Conservation (phyloP, 2,113 vertebrate genomes). For the Calypte anna region DNA sequence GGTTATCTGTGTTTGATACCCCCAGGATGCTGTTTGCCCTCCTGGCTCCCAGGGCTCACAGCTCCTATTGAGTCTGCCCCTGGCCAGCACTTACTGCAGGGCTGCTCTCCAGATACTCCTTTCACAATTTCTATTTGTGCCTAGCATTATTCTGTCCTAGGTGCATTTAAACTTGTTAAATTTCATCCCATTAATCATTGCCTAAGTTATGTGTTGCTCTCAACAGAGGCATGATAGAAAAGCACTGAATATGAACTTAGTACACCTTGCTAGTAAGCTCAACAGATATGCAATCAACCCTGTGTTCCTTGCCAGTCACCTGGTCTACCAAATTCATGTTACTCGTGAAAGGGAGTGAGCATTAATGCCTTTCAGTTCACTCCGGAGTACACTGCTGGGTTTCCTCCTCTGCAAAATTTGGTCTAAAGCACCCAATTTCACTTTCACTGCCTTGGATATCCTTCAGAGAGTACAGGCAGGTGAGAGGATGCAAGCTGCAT, state of each 20-base stretch:
- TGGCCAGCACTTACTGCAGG: neutral
- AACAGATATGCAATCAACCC: neutral
- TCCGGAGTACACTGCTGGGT: neutral
- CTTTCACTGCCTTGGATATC: neutral
- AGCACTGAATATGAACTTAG: neutral
- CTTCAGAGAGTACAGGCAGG: neutral
- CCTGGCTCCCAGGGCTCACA: neutral
- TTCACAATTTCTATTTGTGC: neutral
- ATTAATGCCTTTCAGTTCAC: neutral
- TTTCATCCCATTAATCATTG: neutral
- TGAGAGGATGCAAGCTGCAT: neutral
- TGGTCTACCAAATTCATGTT: neutral
- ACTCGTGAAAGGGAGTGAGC: neutral
- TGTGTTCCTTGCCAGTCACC: neutral
- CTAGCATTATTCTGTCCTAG: rapidly evolving
- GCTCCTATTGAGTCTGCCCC: too few relatives aligned
- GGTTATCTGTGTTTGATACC: neutral
- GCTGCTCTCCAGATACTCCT: neutral
- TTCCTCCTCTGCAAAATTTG: neutral
- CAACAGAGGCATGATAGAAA: neutral
- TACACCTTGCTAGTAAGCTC: rapidly evolving
- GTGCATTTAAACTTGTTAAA: neutral
- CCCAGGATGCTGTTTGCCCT: rapidly evolving
- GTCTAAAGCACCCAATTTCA: neutral
- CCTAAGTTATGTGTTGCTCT: neutral